A percentile compares a stretch with the other conserved stretches of the same genome.
Evolutionary conservation across 2,888 invertebrate species (phyloP).

Genomic region (Pseudococcus viburni): DNA sequence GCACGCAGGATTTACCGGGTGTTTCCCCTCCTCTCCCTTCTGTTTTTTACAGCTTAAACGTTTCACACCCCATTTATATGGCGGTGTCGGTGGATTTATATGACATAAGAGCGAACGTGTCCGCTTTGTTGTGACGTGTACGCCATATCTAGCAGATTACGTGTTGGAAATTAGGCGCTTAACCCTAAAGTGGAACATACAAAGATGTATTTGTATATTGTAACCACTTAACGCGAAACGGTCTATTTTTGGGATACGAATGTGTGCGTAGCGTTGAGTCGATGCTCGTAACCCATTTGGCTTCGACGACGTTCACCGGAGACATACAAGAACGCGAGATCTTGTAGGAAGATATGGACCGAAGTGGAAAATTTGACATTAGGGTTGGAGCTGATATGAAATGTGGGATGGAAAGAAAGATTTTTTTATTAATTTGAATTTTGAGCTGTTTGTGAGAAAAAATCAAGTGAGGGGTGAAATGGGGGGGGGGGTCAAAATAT

Average conservation of each 20-base stretch:
- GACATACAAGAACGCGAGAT: not conserved
- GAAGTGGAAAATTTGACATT: not conserved
- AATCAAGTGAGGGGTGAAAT: too few species aligned
- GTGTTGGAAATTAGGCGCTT: conserved; percentile 47
- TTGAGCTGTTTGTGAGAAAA: too few species aligned
- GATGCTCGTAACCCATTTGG: conserved; percentile 27
- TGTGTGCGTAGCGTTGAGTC: not conserved
- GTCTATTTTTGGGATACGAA: conserved; percentile 30
- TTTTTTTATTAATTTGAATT: too few species aligned
- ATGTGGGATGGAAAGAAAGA: too few species aligned
- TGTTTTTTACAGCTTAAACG: not conserved
- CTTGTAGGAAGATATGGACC: not conserved
- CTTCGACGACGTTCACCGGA: not conserved
- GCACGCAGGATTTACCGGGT: not conserved
- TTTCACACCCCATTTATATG: not conserved
- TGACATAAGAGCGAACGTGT: conserved; percentile 37
- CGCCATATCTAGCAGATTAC: conserved; percentile 15
- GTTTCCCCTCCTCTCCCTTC: not conserved
- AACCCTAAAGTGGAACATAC: conserved; percentile 44
- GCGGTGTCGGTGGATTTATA: not conserved
- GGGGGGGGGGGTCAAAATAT: too few species aligned
- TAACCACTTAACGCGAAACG: conserved; percentile 40
- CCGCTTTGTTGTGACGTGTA: conserved; percentile 6
- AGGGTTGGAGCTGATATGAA: not conserved
- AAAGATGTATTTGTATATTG: conserved; percentile 36